A percentile compares a stretch with the other conserved stretches of the same genome.
phyloP scores from a whole-genome alignment of 2,113 vertebrate species.

The Tricholaema leucomelas region DNA sequence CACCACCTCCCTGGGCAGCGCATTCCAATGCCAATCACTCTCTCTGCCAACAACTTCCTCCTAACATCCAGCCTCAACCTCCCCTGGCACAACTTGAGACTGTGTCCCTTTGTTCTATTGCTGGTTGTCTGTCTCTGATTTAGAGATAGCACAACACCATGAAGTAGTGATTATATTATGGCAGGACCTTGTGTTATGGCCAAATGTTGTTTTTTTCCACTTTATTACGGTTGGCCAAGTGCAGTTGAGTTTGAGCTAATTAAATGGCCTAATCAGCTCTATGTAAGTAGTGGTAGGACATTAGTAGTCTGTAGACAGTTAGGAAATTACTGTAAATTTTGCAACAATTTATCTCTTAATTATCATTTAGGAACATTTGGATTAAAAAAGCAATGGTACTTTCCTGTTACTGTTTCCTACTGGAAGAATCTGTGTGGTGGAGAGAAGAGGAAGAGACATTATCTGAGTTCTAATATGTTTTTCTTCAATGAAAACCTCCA shows the following conservation, averaged over 20 bases:
- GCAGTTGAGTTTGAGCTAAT: background rate
- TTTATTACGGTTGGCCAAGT: background rate
- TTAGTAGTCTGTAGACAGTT: background rate
- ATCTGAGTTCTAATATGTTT: conserved; percentile 3
- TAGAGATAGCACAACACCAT: background rate
- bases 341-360: background rate
- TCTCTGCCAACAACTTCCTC: no score
- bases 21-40: no score
- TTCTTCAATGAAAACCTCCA: conserved; percentile 38
- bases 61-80: no score
- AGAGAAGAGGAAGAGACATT: background rate
- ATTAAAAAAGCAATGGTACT: conserved; percentile 66
- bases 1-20: no score
- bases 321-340: background rate
- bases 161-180: background rate
- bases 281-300: background rate
- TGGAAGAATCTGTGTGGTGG: conserved; percentile 62
- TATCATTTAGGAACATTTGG: conserved; percentile 58
- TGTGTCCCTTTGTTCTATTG: no score
- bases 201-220: background rate
- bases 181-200: background rate
- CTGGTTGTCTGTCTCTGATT: no score
- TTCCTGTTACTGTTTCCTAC: conserved; percentile 65
- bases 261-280: background rate
- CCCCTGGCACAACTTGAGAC: no score